These are phyloP conservation scores for Celastrina argiolus DNA, from an alignment of 2,888 invertebrate species.

Conservation along the genomic window DNA sequence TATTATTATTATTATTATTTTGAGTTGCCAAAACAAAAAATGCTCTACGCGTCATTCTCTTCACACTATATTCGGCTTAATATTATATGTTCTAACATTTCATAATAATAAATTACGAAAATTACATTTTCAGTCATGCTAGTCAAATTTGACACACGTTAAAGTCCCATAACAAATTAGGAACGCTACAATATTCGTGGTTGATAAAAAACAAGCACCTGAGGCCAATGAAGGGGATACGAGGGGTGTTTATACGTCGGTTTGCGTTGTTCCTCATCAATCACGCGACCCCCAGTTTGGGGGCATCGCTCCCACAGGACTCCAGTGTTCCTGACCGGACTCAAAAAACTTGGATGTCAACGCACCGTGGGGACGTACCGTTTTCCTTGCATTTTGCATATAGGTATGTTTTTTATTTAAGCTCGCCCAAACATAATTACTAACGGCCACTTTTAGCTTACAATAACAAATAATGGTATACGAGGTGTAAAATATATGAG, in stretches of 20 bases:
- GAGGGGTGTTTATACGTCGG: slow-evolving; percentile 62
- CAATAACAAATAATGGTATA: no score
- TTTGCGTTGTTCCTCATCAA: slow-evolving; percentile 64
- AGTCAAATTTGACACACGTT: not conserved
- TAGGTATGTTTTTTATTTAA: slow-evolving; percentile 46
- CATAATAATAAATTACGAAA: not conserved
- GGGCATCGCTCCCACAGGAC: slow-evolving; percentile 50
- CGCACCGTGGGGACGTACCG: not conserved
- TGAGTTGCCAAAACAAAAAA: no score
- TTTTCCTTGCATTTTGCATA: not conserved
- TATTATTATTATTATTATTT: no score
- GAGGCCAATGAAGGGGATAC: slow-evolving; percentile 55
- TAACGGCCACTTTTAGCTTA: no score
- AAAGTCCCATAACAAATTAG: slow-evolving; percentile 11
- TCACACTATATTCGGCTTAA: no score
- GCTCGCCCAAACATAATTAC: no score
- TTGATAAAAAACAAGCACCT: slow-evolving; percentile 44
- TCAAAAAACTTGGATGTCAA: slow-evolving; percentile 17
- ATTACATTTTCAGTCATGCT: not conserved
- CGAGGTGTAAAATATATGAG: no score
- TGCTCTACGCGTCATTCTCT: no score
- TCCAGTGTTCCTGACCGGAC: slow-evolving; percentile 7
- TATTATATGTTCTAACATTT: no score
- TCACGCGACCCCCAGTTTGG: slow-evolving; percentile 62
- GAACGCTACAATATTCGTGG: slow-evolving; percentile 35